Evolutionary conservation across 2,888 invertebrate genomes (phyloP), one percentile per base, ranked within the genome.

Genomic region (Esperia sulphurella): DNA sequence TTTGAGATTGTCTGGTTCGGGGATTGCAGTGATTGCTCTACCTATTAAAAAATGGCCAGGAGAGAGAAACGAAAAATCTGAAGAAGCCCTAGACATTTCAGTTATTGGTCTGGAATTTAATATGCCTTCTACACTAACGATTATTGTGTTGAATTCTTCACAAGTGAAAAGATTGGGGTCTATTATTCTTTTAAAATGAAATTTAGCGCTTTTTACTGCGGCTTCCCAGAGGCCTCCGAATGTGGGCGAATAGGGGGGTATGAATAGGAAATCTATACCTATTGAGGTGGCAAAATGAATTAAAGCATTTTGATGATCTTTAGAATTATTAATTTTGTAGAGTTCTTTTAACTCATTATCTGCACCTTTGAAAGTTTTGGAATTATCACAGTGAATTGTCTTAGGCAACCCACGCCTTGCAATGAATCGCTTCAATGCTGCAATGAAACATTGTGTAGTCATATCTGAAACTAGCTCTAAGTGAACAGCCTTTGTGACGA

Each of bases 11-110:
- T 42, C 37, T 8, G 9, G 9, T n/a, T 48, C 39, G 3, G 48
- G 43, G 1, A 21, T 0, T 1, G 48, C 10, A n/a, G 43, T 54
- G 0, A 62, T 45, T 5, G 63, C 40, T 12, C 54, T 44, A 31
- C 68, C 68, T 29, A 71, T 55, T 3, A 74, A 46, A 43, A 71
- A 68, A 44, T 73, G 74, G 1, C 57, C 63, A 14, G 71, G 71
- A 6, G 68, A 68, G 5, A 73, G 50, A 6, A 57, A 54, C 6
- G 50, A 42, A 6, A 58, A 48, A 46, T 68, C 67, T 1, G 46
- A 14, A 0, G 59, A 56, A 45, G 63, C 61, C 6, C 53, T 42
- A 3, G 69, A 62, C 1, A 66, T 2, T 0, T 62, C 58, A 13
- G 53, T 55, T 7, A 68, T 14, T 7, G 66, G 66, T 10, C 68